phyloP scores from a whole-genome alignment of 2,113 vertebrate genomes.

The Spea multiplicata region DNA sequence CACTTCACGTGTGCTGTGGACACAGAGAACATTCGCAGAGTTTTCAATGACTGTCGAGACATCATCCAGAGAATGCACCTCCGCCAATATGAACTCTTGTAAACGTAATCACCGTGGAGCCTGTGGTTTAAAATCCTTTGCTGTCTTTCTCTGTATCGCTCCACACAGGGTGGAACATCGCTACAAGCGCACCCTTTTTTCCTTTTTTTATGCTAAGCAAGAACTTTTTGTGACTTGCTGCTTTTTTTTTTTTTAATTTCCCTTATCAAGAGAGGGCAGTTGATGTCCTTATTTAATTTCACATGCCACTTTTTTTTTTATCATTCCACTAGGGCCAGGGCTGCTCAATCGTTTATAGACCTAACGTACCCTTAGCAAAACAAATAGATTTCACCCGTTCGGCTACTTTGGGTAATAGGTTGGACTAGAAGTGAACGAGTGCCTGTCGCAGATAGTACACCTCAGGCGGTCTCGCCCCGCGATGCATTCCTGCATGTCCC shows the following conservation, averaged over 20 bases:
- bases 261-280: constrained; percentile 49
- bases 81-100: constrained; percentile 98
- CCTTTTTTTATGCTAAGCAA: constrained; percentile 59
- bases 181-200: constrained; percentile 76
- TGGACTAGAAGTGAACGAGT: neutral
- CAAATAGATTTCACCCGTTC: constrained; percentile 13
- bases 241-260: constrained; percentile 42
- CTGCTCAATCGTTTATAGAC: constrained; percentile 30
- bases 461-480: constrained; percentile 13
- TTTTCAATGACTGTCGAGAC: constrained; percentile 97
- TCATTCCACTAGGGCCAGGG: constrained; percentile 38
- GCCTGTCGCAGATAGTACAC: constrained; percentile 1
- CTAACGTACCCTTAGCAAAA: constrained; percentile 7
- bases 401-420: constrained; percentile 8
- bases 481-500: constrained; percentile 17
- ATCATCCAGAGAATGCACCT: constrained; percentile 99
- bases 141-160: constrained; percentile 55
- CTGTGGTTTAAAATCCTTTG: constrained; percentile 70
- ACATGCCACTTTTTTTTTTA: constrained; percentile 54
- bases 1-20: constrained; percentile 98
- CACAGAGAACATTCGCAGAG: constrained; percentile 96
- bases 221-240: constrained; percentile 50
- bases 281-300: constrained; percentile 60
- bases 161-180: constrained; percentile 71
- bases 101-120: constrained; percentile 72